Conservation (phyloP, 2,888 invertebrate species). For the Branchinecta sandiegonensis region DNA sequence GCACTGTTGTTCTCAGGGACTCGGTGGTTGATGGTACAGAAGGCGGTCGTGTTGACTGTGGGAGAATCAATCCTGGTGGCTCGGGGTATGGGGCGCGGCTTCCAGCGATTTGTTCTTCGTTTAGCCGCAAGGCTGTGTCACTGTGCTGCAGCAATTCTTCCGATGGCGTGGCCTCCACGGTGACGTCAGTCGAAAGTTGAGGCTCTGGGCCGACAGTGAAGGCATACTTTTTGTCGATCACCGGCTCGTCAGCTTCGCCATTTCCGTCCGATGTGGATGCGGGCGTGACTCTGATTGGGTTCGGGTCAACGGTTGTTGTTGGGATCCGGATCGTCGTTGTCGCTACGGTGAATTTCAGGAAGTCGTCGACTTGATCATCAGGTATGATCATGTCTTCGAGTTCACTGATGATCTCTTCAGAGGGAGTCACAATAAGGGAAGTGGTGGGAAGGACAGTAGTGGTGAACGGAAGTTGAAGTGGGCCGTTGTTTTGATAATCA, state of each 20-base stretch:
- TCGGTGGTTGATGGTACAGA: background rate
- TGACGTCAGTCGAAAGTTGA: background rate
- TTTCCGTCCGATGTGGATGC: background rate
- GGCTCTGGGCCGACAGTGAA: background rate
- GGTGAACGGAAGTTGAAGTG: too few species aligned
- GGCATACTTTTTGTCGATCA: background rate
- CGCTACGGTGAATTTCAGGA: background rate
- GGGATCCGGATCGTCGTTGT: background rate
- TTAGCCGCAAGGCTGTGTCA: too few species aligned
- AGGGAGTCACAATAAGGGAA: too few species aligned
- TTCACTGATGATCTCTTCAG: background rate
- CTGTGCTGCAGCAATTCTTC: background rate
- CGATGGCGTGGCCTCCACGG: background rate
- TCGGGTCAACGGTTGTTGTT: background rate
- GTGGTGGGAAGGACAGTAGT: too few species aligned
- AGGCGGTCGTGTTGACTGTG: background rate
- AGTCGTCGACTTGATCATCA: background rate
- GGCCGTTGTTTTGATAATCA: too few species aligned
- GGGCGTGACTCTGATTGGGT: background rate
- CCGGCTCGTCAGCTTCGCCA: background rate
- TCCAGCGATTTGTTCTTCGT: too few species aligned
- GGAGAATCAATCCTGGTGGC: background rate
- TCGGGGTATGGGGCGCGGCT: background rate
- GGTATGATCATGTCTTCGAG: constrained; percentile 3
- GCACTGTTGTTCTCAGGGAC: background rate